A percentile compares a stretch with the other conserved stretches of the same genome.
These are phyloP conservation scores for Strongylocentrotus purpuratus DNA, from an alignment of 35 echinoderm and acorn worm genomes.

Conservation along the genomic window DNA sequence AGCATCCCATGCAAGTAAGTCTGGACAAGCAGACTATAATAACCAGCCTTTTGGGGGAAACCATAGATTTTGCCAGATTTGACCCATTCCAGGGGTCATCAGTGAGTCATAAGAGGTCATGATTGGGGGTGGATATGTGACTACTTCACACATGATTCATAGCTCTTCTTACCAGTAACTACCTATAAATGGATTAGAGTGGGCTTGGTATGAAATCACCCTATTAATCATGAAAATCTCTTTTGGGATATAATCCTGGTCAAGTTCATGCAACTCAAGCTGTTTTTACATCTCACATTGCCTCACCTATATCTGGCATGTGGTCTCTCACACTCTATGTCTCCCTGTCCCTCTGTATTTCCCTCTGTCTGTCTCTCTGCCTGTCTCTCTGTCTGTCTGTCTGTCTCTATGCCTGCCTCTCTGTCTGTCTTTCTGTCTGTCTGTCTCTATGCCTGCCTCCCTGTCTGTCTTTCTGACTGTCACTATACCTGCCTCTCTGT, in stretches of 20 bases:
- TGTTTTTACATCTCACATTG: no score
- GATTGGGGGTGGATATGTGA: background rate
- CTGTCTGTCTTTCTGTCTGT: no score
- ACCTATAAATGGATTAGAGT: background rate
- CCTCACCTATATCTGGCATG: no score
- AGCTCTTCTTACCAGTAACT: background rate
- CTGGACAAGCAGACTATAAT: background rate
- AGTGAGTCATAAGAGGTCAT: background rate
- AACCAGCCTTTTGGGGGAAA: background rate
- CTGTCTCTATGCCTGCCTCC: no score
- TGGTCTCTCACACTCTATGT: no score
- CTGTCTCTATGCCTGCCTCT: no score
- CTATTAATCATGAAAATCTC: background rate
- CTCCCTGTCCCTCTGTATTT: no score
- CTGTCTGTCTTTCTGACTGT: no score
- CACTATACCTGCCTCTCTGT: no score
- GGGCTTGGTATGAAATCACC: background rate
- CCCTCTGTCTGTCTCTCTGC: no score
- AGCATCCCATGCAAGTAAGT: background rate
- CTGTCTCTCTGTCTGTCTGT: no score
- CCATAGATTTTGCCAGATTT: background rate
- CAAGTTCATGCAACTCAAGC: background rate
- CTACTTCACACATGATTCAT: slow-evolving; percentile 5
- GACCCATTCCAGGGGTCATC: background rate
- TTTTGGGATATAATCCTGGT: background rate